These are phyloP conservation scores for Caenorhabditis tropicalis DNA, from an alignment of 1,140 invertebrate species.

Conservation along the genomic window DNA sequence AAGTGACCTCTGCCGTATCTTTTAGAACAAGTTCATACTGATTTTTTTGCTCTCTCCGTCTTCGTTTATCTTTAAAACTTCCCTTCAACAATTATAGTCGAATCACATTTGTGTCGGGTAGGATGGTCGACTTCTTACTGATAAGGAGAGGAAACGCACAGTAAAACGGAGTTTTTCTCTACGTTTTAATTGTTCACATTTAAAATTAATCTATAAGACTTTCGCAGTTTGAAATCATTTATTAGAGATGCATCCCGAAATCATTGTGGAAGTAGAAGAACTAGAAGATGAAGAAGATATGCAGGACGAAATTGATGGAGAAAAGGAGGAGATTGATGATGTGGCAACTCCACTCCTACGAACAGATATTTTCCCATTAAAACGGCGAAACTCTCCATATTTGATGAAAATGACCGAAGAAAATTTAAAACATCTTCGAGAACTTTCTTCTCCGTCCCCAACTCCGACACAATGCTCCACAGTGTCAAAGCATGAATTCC, in stretches of 20 bases:
- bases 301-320: background rate
- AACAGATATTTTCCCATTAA: background rate
- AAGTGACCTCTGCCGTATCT: no score
- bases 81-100: background rate
- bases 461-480: background rate
- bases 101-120: background rate
- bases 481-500: constrained; percentile 32
- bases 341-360: background rate
- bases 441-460: background rate
- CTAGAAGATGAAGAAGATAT: background rate
- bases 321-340: background rate
- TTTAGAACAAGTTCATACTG: no score
- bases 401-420: background rate
- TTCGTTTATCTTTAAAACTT: background rate
- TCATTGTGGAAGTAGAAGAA: constrained; percentile 39
- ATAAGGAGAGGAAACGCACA: background rate
- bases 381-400: background rate
- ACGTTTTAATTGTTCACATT: no score
- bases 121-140: background rate
- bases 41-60: background rate
- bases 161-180: background rate
- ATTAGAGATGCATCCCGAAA: background rate
- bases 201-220: no score
- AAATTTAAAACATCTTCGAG: background rate
- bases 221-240: no score